Base-by-base conservation (phyloP, 2,888 invertebrate genomes). In the Prosapia bicincta region DNA sequence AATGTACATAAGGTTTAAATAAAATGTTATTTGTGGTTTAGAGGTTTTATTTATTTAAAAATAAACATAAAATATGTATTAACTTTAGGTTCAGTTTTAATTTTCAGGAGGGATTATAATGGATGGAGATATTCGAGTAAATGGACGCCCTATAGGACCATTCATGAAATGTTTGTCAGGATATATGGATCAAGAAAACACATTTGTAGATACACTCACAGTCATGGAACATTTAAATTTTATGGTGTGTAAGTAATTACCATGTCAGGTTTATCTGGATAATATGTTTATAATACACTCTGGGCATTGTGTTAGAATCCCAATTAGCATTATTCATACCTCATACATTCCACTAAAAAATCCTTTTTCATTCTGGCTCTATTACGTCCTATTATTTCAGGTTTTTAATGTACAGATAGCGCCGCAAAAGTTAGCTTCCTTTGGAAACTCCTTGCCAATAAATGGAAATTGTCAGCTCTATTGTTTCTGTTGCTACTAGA, bases 131-230 rank as follows among this genome's bases (percentile, higher is more conserved):
- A 91, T 96, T 78, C 86, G 91, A n/a, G 90, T 94, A 82, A 94
- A 95, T 83, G 94, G 95, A 0, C 84, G 89, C 32, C 87, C 89
- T 0, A 87, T 93, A 13, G 91, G 91, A 1, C 89, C 90, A 76
- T 93, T 91, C 83, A 94, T 95, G 93, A 91, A 92, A 82, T 88
- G 90, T 75, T 88, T 94, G 78, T 94, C 93, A 81, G 97, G 96
- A 0, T 97, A 92, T 85, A 94, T 97, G 87, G 94, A 96, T 81
- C 97, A 97, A 84, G 94, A 97, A 79, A 97, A 97, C 82, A 86
- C 97, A 69, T 97, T 97, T 82, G 91, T 95, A 6, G 93, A 93
- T 2, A 90, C 93, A 65, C 88, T 97, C 78, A 96, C 96, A 0
- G 96, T 96, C 26, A 86, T 89, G 79, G 97, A 97, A 83, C 97